Base-by-base conservation (phyloP, 1,140 invertebrate genomes). In the Nymphalis io region DNA sequence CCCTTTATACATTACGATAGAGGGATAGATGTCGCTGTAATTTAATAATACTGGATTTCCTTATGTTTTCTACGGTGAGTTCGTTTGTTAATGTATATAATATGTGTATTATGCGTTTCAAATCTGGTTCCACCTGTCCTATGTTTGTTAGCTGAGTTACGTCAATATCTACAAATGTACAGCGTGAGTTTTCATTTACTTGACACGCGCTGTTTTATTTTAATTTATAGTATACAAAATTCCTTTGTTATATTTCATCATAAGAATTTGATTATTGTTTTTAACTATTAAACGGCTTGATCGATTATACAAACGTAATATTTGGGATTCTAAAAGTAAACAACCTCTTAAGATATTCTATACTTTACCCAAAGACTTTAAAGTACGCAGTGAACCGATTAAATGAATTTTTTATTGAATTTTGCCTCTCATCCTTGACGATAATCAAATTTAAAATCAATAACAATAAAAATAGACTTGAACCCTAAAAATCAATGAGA, bases 1-100 rank as follows among this genome's bases (percentile, higher is more conserved):
- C 81, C 81, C 83, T 88, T 80, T 89, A 83, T 81, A 72, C 48
- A 46, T 67, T 12, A 63, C 69, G 73, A 81, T 83, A 83, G 51
- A 83, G 81, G 71, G 63, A 60, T 69, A 71, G 81, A 83, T 83
- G 73, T 74, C 69, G 18, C 51, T 59, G 21, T 69, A 61, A 42
- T 59, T 68, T 48, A 67, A 76, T 79, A 73, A 78, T 76, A 58
- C 46, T 51, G 46, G 46, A 51, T 51, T 77, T 72, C 75, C 62
- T 58, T 60, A 68, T 60, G 55, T 75, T 81, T 79, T 78, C 75
- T 72, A 42, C 20, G 51, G 66, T 75, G 23, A 65, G 61, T 58
- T 46, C 2, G 10, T 27, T n/a, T 27, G 12, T 16, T 27, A 3
- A 20, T 42, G 18, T 27, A 27, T 39, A 51, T n/a, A n/a, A n/a